Base-by-base conservation (phyloP, 2,888 invertebrate genomes). In the Stenichneumon culpator region DNA sequence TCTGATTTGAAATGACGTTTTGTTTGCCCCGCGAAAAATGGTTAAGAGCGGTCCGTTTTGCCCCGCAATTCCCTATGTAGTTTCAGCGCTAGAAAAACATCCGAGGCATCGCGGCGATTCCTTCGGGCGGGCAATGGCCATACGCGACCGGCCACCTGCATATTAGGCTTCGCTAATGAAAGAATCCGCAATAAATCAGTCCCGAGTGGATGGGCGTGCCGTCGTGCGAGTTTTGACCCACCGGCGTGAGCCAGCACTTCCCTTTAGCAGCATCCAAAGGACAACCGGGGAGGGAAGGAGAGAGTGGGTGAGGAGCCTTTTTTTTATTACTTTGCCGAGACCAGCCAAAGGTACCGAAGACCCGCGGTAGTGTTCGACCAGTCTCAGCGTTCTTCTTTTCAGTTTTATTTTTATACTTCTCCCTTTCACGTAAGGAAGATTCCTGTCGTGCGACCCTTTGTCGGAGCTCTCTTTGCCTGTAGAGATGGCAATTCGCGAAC, bases 181-280 rank as follows among this genome's bases (percentile, higher is more conserved):
- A 89, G 89, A 88, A 88, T 90, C 87, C 82, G 89, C 89, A 87
- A 90, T 91, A 89, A 91, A 91, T 90, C 90, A 89, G 88, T 65
- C 82, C 86, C 83, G 82, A 80, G 87, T 87, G 73, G 83, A 87
- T 86, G 85, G 86, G 85, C 84, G 81, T 84, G 81, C 81, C 74
- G 83, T 28, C 69, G 70, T 39, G 79, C 78, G 77, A 67, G 82
- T 88, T 90, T 90, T 88, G 44, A 89, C 89, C 79, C 73, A 77
- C 70, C 82, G 74, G 77, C 88, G 89, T 89, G 89, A 89, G 79
- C 87, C 87, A 87, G 86, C 88, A 86, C 79, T 87, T 87, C 84
- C 82, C 82, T 88, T 84, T 86, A 83, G 83, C 81, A 72, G 36
- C 72, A 80, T 79, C 72, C 68, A 68, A 52, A 44, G 65, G 28